Percentiles rank a stretch among this genome's conserved stretches.
phyloP scores from a whole-genome alignment of 2,888 invertebrate genomes.

The Andrena bicolor region DNA sequence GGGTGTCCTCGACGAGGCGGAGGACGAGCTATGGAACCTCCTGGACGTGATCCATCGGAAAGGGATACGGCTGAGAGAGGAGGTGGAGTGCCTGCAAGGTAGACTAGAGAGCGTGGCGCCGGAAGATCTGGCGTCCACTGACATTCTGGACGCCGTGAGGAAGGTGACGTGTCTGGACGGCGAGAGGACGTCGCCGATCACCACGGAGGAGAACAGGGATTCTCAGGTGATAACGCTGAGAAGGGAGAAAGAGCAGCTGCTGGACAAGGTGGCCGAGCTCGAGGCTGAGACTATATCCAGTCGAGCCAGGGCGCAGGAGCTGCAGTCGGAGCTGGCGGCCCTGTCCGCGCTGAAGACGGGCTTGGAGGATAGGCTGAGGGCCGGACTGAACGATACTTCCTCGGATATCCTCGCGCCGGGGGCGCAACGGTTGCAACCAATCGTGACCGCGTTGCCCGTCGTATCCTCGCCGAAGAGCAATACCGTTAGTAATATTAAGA shows the following conservation, averaged over 20 bases:
- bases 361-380: slow-evolving; percentile 82
- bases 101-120: slow-evolving; percentile 82
- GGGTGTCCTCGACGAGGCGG: slow-evolving; percentile 86
- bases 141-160: slow-evolving; percentile 82
- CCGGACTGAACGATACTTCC: slow-evolving; percentile 73
- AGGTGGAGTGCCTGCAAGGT: slow-evolving; percentile 89
- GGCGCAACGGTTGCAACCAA: slow-evolving; percentile 76
- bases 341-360: slow-evolving; percentile 84
- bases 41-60: slow-evolving; percentile 94
- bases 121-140: slow-evolving; percentile 81
- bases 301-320: slow-evolving; percentile 88
- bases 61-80: slow-evolving; percentile 90
- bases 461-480: slow-evolving; percentile 74
- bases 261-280: slow-evolving; percentile 91
- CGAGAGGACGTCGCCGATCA: slow-evolving; percentile 69
- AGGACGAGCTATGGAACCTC: slow-evolving; percentile 94
- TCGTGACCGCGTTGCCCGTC: slow-evolving; percentile 65
- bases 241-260: slow-evolving; percentile 90
- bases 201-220: slow-evolving; percentile 76
- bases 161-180: slow-evolving; percentile 64
- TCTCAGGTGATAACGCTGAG: slow-evolving; percentile 88
- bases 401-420: slow-evolving; percentile 77
- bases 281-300: slow-evolving; percentile 91
- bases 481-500: slow-evolving; percentile 72
- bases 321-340: slow-evolving; percentile 88